Percentiles rank a stretch among this genome's conserved stretches.
Evolutionary conservation across 2,113 vertebrate genomes (phyloP).

Genomic region (Haplochromis vanheusdeni): DNA sequence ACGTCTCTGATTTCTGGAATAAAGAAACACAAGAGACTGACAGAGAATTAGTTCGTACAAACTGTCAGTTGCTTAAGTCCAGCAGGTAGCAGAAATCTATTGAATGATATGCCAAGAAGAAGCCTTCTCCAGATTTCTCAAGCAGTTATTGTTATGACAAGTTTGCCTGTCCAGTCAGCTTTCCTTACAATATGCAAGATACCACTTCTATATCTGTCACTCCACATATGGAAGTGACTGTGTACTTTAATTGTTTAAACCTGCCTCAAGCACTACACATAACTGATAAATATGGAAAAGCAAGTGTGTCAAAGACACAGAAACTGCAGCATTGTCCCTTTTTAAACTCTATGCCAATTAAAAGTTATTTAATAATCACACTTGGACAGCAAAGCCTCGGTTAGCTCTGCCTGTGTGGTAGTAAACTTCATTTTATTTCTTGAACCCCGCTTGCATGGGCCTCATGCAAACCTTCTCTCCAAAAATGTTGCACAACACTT

Average conservation of each 20-base stretch:
- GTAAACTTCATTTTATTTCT: background rate
- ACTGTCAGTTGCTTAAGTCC: background rate
- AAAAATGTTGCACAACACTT: conserved; percentile 22
- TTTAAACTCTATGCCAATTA: background rate
- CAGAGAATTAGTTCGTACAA: fast-evolving
- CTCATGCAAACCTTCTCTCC: background rate
- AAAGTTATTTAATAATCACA: background rate
- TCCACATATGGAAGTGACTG: background rate
- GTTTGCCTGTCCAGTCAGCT: background rate
- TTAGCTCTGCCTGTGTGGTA: background rate
- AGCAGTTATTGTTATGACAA: background rate
- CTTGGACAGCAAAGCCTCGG: background rate
- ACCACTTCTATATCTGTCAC: background rate
- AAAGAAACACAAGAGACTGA: background rate
- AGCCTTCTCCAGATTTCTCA: background rate
- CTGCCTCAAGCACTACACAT: background rate
- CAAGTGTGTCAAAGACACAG: background rate
- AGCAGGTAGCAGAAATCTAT: background rate
- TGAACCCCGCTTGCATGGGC: background rate
- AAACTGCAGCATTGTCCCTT: background rate
- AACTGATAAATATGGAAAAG: background rate
- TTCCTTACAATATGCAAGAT: background rate
- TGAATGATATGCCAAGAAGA: background rate
- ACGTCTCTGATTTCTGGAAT: background rate
- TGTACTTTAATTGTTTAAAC: background rate